Base-by-base conservation (phyloP, 2,888 invertebrate species). In the Coremacera marginata region DNA sequence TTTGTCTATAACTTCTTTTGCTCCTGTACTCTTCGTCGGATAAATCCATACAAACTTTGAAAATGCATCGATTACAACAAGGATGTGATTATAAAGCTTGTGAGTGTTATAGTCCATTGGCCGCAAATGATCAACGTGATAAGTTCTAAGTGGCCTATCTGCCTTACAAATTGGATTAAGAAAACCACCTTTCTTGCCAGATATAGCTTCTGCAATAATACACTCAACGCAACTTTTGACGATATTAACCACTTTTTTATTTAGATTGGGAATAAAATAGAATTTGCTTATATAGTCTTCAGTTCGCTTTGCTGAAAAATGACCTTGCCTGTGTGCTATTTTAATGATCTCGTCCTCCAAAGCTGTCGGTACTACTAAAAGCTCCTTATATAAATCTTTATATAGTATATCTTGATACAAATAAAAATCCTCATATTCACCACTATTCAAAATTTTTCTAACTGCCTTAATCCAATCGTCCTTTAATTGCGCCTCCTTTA, bases 41-140 rank as follows among this genome's bases (percentile, higher is more conserved):
- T n/a, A n/a, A n/a, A n/a, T n/a, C n/a, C n/a, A n/a, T n/a, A n/a
- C n/a, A n/a, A n/a, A n/a, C n/a, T n/a, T n/a, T n/a, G n/a, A n/a
- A n/a, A n/a, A n/a, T n/a, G n/a, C n/a, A n/a, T n/a, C n/a, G n/a
- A 31, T 5, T 5, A 31, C 31, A 4, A 5, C 31, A 31, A 31
- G 31, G 3, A 31, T 31, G 5, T 31, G 31, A 5, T 5, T 31
- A 31, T 31, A 31, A 5, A 31, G 31, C 31, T 31, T 3, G 31
- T 31, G 31, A 5, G 31, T 31, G 31, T 5, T 31, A 31, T 31
- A 31, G 19, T 55, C 72, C 78, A 79, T 80, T 11, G 79, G 80
- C 27, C 76, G 5, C 0, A 88, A 49, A 65, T 89, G 88, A 60
- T 88, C 88, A 5, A 80, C n/a, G 49, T 80, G 79, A n/a, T 70